Evolutionary conservation across 35 echinoderm and acorn worm species (phyloP).

Genomic region (Amphiura filiformis): DNA sequence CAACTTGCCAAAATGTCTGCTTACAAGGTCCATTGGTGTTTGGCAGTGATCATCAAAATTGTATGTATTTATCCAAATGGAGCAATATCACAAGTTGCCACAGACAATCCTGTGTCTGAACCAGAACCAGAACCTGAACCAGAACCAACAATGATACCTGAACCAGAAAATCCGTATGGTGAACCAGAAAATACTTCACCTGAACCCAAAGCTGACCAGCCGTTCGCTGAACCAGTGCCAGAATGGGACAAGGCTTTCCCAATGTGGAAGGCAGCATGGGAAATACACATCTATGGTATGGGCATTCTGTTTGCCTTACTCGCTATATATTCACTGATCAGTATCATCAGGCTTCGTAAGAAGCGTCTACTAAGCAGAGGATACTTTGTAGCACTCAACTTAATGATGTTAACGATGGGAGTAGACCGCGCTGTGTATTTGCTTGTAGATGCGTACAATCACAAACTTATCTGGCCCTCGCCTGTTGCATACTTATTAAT

Average conservation of each 20-base stretch:
- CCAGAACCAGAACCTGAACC: constrained; percentile 32
- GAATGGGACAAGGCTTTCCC: constrained; percentile 56
- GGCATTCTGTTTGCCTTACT: constrained; percentile 69
- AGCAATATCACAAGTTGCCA: no score
- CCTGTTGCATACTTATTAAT: constrained; percentile 74
- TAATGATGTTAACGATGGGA: constrained; percentile 77
- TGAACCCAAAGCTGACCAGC: background rate
- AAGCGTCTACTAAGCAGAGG: constrained; percentile 62
- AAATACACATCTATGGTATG: constrained; percentile 82
- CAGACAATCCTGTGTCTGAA: background rate
- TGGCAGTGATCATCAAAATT: no score
- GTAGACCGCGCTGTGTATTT: constrained; percentile 71
- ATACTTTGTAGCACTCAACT: constrained; percentile 88
- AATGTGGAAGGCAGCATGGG: constrained; percentile 54
- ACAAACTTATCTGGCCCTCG: constrained; percentile 47
- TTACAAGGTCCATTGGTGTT: no score
- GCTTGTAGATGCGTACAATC: constrained; percentile 91
- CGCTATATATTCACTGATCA: constrained; percentile 75
- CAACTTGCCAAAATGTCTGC: no score
- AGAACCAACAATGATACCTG: background rate
- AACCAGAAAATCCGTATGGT: constrained; percentile 1
- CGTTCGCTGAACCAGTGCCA: constrained; percentile 92
- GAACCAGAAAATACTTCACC: constrained; percentile 37
- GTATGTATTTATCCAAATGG: no score
- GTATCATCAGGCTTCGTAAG: constrained; percentile 68